These are phyloP conservation scores for Aplocera efformata DNA, from an alignment of 2,888 invertebrate genomes.

Conservation along the genomic window DNA sequence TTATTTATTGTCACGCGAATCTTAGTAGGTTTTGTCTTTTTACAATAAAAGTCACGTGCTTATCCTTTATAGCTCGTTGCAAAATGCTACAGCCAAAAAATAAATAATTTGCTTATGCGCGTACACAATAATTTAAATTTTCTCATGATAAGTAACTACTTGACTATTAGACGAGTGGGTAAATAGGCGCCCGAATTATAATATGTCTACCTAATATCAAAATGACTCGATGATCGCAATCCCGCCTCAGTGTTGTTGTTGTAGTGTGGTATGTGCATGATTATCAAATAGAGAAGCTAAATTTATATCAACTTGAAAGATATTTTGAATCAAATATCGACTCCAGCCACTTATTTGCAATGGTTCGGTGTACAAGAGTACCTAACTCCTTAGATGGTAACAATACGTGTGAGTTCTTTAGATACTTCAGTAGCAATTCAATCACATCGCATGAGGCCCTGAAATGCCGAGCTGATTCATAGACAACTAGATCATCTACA, in stretches of 20 bases:
- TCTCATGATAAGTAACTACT: slow-evolving; percentile 7
- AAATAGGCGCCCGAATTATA: slow-evolving; percentile 8
- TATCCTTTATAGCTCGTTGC: slow-evolving; percentile 59
- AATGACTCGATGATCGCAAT: slow-evolving; percentile 75
- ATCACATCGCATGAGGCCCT: slow-evolving; percentile 30
- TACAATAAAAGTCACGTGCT: slow-evolving; percentile 58
- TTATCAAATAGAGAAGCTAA: slow-evolving; percentile 40
- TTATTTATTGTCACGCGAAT: slow-evolving; percentile 57
- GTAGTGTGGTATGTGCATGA: slow-evolving; percentile 66
- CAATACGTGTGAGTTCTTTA: slow-evolving; percentile 22
- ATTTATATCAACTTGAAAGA: not conserved
- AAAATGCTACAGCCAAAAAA: slow-evolving; percentile 56
- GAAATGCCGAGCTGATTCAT: slow-evolving; percentile 15
- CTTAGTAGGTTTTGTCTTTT: slow-evolving; percentile 44
- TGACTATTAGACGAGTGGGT: slow-evolving; percentile 1
- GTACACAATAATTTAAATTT: slow-evolving; percentile 35
- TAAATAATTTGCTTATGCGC: slow-evolving; percentile 54
- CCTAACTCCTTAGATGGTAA: slow-evolving; percentile 12
- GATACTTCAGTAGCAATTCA: slow-evolving; percentile 14
- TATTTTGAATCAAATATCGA: no score
- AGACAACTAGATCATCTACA: slow-evolving; percentile 14
- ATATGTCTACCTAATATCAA: slow-evolving; percentile 8
- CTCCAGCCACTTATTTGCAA: not conserved
- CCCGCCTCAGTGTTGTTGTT: slow-evolving; percentile 61
- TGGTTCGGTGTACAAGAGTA: slow-evolving; percentile 13